Conservation (phyloP, 1,140 invertebrate species). For the Hypsibius dujardini region DNA sequence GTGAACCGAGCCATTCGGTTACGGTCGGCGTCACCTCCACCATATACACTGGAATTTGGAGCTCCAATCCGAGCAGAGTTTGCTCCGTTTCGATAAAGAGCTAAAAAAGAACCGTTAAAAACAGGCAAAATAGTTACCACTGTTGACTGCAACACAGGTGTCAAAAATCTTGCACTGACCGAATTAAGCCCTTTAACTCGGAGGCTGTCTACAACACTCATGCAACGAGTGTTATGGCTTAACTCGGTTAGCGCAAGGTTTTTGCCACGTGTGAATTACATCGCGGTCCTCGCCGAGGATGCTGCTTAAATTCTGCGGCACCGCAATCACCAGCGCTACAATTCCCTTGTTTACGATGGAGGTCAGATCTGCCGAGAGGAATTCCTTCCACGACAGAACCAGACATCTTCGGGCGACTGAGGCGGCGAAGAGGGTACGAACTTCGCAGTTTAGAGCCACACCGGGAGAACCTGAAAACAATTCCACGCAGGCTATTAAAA, state of each 20-base stretch:
- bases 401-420: constrained; percentile 70
- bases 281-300: constrained; percentile 49
- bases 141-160: no score
- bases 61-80: constrained; percentile 58
- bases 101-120: constrained; percentile 19
- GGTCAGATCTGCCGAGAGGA: constrained; percentile 54
- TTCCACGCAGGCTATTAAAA: not conserved
- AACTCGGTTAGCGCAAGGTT: no score
- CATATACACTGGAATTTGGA: constrained; percentile 74
- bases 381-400: constrained; percentile 53
- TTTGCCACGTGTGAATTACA: constrained; percentile 35
- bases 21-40: constrained; percentile 51
- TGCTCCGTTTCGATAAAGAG: constrained; percentile 55
- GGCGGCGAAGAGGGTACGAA: constrained; percentile 62
- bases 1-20: constrained; percentile 57
- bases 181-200: no score
- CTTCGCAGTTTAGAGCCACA: constrained; percentile 64
- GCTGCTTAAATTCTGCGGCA: constrained; percentile 53
- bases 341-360: constrained; percentile 55
- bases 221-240: no score
- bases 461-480: constrained; percentile 52
- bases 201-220: no score
- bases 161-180: no score
- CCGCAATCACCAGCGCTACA: constrained; percentile 59
- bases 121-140: not conserved